Percentiles rank a stretch among this genome's conserved stretches.
Evolutionary conservation across 2,888 invertebrate species (phyloP).

Genomic region (Malthinus seriepunctatus): DNA sequence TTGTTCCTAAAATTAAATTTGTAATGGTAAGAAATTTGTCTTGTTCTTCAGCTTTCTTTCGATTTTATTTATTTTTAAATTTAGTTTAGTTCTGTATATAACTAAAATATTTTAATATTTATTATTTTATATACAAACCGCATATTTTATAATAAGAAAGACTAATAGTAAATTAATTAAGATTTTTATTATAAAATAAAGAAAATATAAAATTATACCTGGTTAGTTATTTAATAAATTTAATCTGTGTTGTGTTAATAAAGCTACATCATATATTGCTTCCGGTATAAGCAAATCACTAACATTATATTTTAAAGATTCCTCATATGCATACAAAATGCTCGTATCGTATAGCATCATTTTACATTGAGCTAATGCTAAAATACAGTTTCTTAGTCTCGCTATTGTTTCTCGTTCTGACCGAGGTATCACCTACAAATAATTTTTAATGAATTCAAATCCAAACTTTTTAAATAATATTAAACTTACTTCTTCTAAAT

Average conservation of each 20-base stretch:
- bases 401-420: conserved; percentile 85
- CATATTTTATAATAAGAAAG: conserved; percentile 13
- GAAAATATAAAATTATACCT: conserved; percentile 6
- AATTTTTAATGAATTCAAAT: conserved; percentile 2
- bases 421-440: conserved; percentile 66
- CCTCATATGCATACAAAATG: conserved; percentile 86
- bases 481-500: conserved; percentile 66
- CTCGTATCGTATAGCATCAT: conserved; percentile 93
- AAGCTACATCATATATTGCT: conserved; percentile 81
- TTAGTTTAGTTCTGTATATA: conserved; percentile 21
- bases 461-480: too few species aligned
- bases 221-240: conserved; percentile 47
- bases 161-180: background rate
- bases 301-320: conserved; percentile 79
- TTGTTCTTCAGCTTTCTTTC: conserved; percentile 6
- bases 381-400: conserved; percentile 86
- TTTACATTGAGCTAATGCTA: conserved; percentile 82
- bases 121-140: conserved; percentile 25
- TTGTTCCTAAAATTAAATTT: conserved; percentile 14
- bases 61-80: conserved; percentile 15
- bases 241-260: conserved; percentile 76
- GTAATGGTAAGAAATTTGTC: conserved; percentile 23
- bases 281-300: conserved; percentile 82
- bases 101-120: conserved; percentile 25
- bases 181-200: conserved; percentile 14